phyloP scores from a whole-genome alignment of 2,113 vertebrate species.

The Corvus moneduloides region DNA sequence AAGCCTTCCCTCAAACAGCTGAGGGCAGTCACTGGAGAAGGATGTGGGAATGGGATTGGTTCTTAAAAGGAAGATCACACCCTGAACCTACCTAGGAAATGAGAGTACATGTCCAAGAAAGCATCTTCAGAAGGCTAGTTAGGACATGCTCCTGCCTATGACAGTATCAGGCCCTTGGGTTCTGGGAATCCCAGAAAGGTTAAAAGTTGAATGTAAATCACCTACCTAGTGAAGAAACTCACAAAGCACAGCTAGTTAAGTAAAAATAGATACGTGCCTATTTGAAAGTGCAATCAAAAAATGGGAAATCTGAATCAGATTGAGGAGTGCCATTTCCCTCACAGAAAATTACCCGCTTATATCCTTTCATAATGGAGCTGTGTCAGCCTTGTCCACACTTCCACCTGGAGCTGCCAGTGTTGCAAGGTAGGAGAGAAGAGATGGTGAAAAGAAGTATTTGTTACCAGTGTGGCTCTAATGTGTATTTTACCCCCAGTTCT shows the following conservation, averaged over 20 bases:
- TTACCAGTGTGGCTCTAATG: neutral
- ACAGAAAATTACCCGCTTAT: neutral
- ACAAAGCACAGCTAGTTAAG: neutral
- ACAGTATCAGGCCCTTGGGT: neutral
- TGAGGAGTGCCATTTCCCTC: neutral
- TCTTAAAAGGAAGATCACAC: neutral
- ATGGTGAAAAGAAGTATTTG: neutral
- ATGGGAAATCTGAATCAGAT: neutral
- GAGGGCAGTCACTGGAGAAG: neutral
- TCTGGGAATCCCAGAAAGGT: neutral
- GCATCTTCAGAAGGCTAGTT: neutral
- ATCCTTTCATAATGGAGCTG: neutral
- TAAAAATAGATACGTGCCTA: neutral
- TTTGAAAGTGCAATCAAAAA: neutral
- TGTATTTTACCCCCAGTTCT: neutral
- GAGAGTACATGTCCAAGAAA: neutral
- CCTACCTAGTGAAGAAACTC: neutral
- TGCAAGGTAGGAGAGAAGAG: neutral
- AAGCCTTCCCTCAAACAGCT: neutral
- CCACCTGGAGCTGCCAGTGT: neutral
- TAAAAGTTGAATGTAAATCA: neutral
- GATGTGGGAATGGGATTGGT: neutral
- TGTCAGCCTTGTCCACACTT: neutral
- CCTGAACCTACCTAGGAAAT: neutral
- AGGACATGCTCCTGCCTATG: neutral